Evolutionary conservation across 2,113 vertebrate species (phyloP), one percentile per base, ranked within the genome.

Genomic region (Corythornis madagascariensis): DNA sequence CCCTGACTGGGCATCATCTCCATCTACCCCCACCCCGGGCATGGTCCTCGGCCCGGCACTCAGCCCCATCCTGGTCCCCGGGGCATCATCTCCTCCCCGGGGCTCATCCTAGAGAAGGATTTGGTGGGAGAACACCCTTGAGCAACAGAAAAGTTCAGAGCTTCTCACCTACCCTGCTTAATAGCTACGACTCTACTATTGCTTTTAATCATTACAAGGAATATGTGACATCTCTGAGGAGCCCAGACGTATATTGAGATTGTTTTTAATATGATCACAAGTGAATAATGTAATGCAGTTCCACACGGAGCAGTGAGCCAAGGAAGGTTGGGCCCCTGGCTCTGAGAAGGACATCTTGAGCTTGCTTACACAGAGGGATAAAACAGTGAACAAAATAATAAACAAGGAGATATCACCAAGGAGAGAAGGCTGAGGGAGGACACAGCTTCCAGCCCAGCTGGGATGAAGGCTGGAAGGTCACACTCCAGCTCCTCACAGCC

Each of bases 331-430:
- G 78, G 74, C 45, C 66, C 70, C 67, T 76, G 88, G 66, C 89
- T 88, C 83, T 15, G 28, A 66, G 57, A 33, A 93, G 63, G 55
- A 69, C 15, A 7, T 87, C 79, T 76, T 31, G 52, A 81, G 57
- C 60, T 90, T 84, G 74, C 75, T 76, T 76, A 70, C 63, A 59
- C 56, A 76, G 52, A 22, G 87, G 64, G 78, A 95, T 66, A 65
- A 80, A 75, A 63, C 26, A 87, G 24, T 29, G 84, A 92, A 75
- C 71, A 89, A 87, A 95, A 89, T 55, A 95, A 91, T 88, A 92
- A 96, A 92, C 87, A 94, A 70, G 35, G 50, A 88, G 70, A 45
- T 88, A 88, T 85, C 88, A 91, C 91, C 84, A 93, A 88, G 91
- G 91, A 89, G 53, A 86, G 57, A 35, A 80, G 59, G n/a, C 35